Conservation (phyloP, 2,888 invertebrate genomes). For the Conistra vaccinii region DNA sequence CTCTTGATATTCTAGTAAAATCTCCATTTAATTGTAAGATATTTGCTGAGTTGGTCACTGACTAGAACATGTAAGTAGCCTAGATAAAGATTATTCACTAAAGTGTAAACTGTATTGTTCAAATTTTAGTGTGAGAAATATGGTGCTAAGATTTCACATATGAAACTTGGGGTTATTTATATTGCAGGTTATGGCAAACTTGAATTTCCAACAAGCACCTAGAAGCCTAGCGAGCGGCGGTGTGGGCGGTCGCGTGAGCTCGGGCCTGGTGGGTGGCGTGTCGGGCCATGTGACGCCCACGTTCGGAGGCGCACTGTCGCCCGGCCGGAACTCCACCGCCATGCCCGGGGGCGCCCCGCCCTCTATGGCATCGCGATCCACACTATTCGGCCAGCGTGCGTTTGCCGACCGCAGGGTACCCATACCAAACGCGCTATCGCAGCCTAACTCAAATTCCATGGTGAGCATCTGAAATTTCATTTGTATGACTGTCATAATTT, state of each 20-base stretch:
- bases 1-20: conserved; percentile 1
- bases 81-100: conserved; percentile 22
- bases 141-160: not conserved
- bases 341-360: conserved; percentile 89
- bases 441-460: conserved; percentile 89
- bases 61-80: conserved; percentile 16
- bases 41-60: conserved; percentile 9
- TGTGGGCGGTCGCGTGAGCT: conserved; percentile 88
- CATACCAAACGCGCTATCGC: conserved; percentile 91
- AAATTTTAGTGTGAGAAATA: conserved; percentile 12
- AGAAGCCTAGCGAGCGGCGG: conserved; percentile 95
- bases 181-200: conserved; percentile 96
- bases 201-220: conserved; percentile 97
- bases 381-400: conserved; percentile 95
- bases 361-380: conserved; percentile 91
- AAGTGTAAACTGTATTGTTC: conserved; percentile 15
- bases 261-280: conserved; percentile 95
- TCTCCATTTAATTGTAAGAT: conserved; percentile 8
- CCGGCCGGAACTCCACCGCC: conserved; percentile 84
- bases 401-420: conserved; percentile 94
- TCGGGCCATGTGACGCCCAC: conserved; percentile 90
- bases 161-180: conserved; percentile 46
- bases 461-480: conserved; percentile 72
- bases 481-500: not conserved
- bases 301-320: conserved; percentile 87